phyloP scores from a whole-genome alignment of 2,888 invertebrate genomes.

The Campoplex nolae region DNA sequence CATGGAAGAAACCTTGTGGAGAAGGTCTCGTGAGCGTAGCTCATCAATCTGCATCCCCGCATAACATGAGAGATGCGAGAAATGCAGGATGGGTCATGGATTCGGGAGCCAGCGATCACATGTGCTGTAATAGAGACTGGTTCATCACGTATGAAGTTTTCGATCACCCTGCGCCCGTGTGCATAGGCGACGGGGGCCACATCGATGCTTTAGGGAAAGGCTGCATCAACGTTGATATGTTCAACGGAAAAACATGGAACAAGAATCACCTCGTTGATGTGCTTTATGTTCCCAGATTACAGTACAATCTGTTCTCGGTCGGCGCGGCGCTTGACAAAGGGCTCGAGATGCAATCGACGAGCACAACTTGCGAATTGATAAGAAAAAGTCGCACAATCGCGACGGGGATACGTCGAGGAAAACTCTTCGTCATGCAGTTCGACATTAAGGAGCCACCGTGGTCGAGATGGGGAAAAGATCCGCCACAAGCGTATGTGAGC shows the following conservation, averaged over 20 bases:
- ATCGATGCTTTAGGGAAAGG: conserved; percentile 62
- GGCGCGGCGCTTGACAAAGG: conserved; percentile 63
- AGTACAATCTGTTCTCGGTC: conserved; percentile 61
- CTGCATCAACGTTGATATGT: conserved; percentile 64
- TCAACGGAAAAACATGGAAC: conserved; percentile 63
- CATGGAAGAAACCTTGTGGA: conserved; percentile 4
- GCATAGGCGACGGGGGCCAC: conserved; percentile 62
- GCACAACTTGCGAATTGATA: no score
- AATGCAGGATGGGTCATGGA: conserved; percentile 40
- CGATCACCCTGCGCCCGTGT: conserved; percentile 17
- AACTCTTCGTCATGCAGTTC: conserved; percentile 65
- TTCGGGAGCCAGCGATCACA: conserved; percentile 62
- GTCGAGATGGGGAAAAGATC: conserved; percentile 3
- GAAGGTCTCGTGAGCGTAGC: conserved; percentile 59
- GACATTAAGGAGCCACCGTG: background rate
- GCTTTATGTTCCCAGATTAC: conserved; percentile 59
- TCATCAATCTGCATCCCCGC: background rate
- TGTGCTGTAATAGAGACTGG: conserved; percentile 58
- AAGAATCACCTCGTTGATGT: conserved; percentile 63
- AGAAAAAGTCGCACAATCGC: background rate
- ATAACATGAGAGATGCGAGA: conserved; percentile 5
- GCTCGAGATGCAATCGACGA: background rate
- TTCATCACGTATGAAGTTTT: conserved; percentile 53
- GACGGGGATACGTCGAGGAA: conserved; percentile 48
- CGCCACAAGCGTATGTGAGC: background rate